phyloP scores from a whole-genome alignment of 2,888 invertebrate genomes.

The Rhagonycha lutea region DNA sequence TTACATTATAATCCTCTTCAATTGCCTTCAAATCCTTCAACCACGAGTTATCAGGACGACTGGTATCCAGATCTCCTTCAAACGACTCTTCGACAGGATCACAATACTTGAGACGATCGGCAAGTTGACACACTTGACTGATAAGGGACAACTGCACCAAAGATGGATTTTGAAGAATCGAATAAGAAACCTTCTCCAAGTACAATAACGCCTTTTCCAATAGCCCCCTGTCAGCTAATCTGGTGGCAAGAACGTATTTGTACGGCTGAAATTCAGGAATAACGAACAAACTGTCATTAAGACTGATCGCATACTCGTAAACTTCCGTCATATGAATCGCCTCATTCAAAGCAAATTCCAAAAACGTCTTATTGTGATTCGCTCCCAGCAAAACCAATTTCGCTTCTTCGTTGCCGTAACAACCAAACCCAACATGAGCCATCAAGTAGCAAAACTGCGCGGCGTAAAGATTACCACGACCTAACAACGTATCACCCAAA shows the following conservation, averaged over 20 bases:
- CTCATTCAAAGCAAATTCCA: conserved; percentile 74
- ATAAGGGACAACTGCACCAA: conserved; percentile 59
- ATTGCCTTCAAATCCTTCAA: conserved; percentile 58
- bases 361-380: conserved; percentile 66
- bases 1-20: conserved; percentile 54
- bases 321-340: conserved; percentile 94
- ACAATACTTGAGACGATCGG: conserved; percentile 53
- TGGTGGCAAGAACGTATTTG: conserved; percentile 80
- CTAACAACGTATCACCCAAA: conserved; percentile 72
- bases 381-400: conserved; percentile 84
- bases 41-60: conserved; percentile 62
- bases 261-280: conserved; percentile 79
- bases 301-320: conserved; percentile 88
- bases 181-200: conserved; percentile 76
- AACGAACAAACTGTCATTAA: conserved; percentile 74
- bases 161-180: conserved; percentile 64
- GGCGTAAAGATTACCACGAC: conserved; percentile 82
- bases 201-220: conserved; percentile 82
- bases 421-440: conserved; percentile 68
- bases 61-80: conserved; percentile 44
- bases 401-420: conserved; percentile 56
- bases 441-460: conserved; percentile 97
- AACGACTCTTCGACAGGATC: conserved; percentile 49
- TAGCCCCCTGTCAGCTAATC: conserved; percentile 78
- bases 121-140: conserved; percentile 57